Conservation (phyloP, 2,113 vertebrate genomes). For the Oreochromis aureus region DNA sequence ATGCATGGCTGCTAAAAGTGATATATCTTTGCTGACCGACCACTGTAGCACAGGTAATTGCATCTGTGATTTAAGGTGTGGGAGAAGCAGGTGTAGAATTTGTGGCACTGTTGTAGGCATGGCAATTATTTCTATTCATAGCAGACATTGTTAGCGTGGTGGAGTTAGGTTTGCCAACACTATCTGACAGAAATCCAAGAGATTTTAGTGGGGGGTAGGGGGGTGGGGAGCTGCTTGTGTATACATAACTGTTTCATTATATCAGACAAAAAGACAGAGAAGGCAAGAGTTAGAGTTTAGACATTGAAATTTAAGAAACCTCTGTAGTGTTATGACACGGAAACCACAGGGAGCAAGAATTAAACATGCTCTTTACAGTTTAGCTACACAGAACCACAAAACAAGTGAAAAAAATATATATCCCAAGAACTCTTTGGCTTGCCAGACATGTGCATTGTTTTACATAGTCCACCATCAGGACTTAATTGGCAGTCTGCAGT, state of each 20-base stretch:
- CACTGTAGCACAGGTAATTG: slow-evolving; percentile 13
- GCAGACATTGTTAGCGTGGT: slow-evolving; percentile 7
- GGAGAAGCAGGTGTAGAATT: slow-evolving; percentile 30
- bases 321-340: neutral
- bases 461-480: neutral
- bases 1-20: neutral
- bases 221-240: neutral
- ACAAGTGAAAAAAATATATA: neutral
- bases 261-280: neutral
- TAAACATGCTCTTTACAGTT: neutral
- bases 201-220: neutral
- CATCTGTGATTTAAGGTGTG: slow-evolving; percentile 16
- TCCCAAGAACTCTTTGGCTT: neutral
- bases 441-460: neutral
- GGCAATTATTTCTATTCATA: slow-evolving; percentile 33
- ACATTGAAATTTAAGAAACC: neutral
- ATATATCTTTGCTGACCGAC: neutral
- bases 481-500: neutral
- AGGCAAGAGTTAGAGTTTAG: neutral
- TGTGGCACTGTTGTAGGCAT: neutral
- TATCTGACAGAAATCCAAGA: slow-evolving; percentile 12
- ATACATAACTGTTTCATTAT: neutral
- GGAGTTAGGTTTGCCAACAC: neutral
- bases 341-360: neutral
- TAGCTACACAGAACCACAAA: neutral